Percentiles rank a stretch among this genome's conserved stretches.
These are phyloP conservation scores for Periophthalmus magnuspinnatus DNA, from an alignment of 2,797 vertebrate genomes.

Conservation along the genomic window DNA sequence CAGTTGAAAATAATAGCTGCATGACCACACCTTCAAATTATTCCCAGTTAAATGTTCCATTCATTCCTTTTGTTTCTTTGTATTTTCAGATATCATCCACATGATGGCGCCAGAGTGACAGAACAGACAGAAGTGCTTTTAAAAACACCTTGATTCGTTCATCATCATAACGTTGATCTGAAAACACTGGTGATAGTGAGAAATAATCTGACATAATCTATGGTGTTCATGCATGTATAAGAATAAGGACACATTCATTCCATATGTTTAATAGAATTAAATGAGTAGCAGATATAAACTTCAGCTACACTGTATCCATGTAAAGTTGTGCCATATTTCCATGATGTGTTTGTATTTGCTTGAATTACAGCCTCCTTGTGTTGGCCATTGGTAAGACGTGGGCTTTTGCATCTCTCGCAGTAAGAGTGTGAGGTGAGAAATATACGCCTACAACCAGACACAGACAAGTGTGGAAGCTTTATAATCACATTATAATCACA, in stretches of 20 bases:
- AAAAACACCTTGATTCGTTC: background rate
- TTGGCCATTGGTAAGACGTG: background rate
- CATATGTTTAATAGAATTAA: background rate
- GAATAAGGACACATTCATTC: too few species aligned
- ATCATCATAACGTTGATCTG: background rate
- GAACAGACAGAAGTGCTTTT: background rate
- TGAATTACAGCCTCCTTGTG: background rate
- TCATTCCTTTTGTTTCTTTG: background rate
- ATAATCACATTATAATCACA: too few species aligned
- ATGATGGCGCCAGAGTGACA: constrained; percentile 45
- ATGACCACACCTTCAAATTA: background rate
- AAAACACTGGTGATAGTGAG: too few species aligned
- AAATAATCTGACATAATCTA: too few species aligned
- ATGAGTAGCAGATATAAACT: too few species aligned
- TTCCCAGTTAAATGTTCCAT: too few species aligned
- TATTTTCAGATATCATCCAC: constrained; percentile 24
- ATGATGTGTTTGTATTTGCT: background rate
- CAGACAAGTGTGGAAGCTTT: background rate
- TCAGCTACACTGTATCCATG: background rate
- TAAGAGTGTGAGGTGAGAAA: constrained; percentile 11
- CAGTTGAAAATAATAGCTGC: too few species aligned
- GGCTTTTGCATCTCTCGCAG: background rate
- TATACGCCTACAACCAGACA: background rate
- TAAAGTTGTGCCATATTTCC: background rate
- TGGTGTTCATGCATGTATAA: too few species aligned